Conservation (phyloP, 2,888 invertebrate species). For the Polydrusus pterygomalis region DNA sequence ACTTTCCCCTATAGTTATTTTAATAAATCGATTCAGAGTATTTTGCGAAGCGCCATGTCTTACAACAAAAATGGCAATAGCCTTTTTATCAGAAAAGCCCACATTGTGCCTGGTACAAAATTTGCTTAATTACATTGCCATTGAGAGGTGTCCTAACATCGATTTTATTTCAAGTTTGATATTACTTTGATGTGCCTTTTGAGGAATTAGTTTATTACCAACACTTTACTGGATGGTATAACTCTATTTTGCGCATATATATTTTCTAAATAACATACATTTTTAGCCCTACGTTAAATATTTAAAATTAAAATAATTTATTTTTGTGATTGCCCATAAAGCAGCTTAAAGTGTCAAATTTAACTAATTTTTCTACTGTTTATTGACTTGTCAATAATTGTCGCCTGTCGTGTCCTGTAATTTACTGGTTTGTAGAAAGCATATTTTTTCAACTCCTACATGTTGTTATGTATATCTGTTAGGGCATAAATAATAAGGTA, state of each 20-base stretch:
- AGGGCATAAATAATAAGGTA: too few relatives aligned
- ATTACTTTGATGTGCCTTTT: slow-evolving; percentile 17
- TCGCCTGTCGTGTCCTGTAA: too few relatives aligned
- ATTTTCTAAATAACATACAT: background rate
- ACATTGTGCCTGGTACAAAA: slow-evolving; percentile 37
- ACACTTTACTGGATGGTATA: background rate
- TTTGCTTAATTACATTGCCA: slow-evolving; percentile 29
- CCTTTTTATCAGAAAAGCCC: slow-evolving; percentile 25
- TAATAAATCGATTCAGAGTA: background rate
- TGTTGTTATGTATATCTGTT: too few relatives aligned
- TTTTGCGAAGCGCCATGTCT: slow-evolving; percentile 11
- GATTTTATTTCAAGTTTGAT: slow-evolving; percentile 24
- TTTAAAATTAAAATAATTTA: background rate
- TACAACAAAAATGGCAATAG: slow-evolving; percentile 23
- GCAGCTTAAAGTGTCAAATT: too few relatives aligned
- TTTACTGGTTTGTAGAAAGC: too few relatives aligned
- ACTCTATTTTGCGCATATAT: background rate
- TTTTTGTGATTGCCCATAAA: background rate
- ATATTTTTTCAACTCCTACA: too few relatives aligned
- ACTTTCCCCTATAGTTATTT: background rate
- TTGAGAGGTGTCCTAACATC: slow-evolving; percentile 34
- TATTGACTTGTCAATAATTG: too few relatives aligned
- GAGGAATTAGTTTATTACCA: slow-evolving; percentile 2
- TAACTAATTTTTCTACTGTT: too few relatives aligned
- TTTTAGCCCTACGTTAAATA: background rate